These are phyloP conservation scores for Microctenopoma lineatum DNA, from an alignment of 2,797 vertebrate species.

Conservation along the genomic window DNA sequence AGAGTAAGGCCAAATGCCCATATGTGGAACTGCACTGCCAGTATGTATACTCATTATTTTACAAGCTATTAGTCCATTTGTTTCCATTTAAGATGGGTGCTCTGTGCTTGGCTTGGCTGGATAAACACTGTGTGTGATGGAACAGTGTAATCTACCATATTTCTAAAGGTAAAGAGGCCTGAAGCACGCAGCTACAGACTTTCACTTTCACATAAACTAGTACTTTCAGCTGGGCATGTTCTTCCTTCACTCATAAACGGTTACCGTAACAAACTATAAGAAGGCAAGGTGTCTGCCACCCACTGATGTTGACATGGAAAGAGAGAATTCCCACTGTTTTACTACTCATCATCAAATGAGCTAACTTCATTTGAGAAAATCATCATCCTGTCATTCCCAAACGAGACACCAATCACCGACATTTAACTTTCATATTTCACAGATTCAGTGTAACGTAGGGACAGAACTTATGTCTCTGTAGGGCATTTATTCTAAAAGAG, in stretches of 20 bases:
- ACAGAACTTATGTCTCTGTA: too few species aligned
- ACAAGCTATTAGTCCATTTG: slow-evolving; percentile 45
- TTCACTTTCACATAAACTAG: neutral
- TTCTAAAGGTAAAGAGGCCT: neutral
- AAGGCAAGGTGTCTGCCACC: neutral
- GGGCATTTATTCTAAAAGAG: slow-evolving; percentile 10
- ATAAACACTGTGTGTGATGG: slow-evolving; percentile 9
- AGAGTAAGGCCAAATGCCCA: slow-evolving; percentile 38
- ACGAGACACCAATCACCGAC: too few species aligned
- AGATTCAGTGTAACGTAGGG: too few species aligned
- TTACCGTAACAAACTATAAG: neutral
- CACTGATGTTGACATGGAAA: neutral
- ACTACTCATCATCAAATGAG: neutral
- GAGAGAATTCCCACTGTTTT: slow-evolving; percentile 1
- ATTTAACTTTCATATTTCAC: neutral
- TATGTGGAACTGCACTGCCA: slow-evolving; percentile 39
- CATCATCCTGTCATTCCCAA: too few species aligned
- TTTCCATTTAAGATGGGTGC: slow-evolving; percentile 46
- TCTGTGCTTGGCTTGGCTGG: neutral
- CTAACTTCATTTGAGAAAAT: neutral
- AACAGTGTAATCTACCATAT: neutral
- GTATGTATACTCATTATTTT: slow-evolving; percentile 30
- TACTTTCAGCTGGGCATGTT: slow-evolving; percentile 12
- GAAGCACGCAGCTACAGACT: neutral
- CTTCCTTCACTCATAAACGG: slow-evolving; percentile 7